A percentile compares a stretch with the other conserved stretches of the same genome.
phyloP scores from a whole-genome alignment of 2,113 vertebrate genomes.

The Anguilla rostrata region DNA sequence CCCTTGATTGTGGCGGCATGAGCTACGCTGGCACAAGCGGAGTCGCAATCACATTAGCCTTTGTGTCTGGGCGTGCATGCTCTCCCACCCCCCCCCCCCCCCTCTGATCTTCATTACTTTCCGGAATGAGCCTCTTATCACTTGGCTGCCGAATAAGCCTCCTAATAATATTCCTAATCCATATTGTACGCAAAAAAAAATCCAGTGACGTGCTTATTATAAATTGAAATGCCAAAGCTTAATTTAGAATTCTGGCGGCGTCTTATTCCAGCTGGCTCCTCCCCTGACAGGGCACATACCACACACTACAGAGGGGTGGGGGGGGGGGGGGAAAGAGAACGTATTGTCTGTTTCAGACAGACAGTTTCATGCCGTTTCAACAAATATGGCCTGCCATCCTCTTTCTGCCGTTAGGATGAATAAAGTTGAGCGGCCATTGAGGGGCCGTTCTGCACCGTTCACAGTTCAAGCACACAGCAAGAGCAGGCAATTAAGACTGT shows the following conservation, averaged over 20 bases:
- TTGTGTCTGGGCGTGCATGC: conserved; percentile 16
- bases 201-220: conserved; percentile 24
- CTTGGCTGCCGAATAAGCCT: conserved; percentile 23
- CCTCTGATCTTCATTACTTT: conserved; percentile 27
- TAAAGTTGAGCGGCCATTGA: conserved; percentile 41
- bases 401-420: conserved; percentile 36
- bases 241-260: conserved; percentile 20
- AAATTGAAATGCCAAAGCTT: conserved; percentile 33
- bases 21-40: conserved; percentile 10
- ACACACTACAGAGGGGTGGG: no score
- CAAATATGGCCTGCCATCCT: conserved; percentile 23
- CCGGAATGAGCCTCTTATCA: conserved; percentile 32
- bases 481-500: conserved; percentile 50
- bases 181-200: conserved; percentile 29
- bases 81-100: background rate
- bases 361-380: conserved; percentile 25
- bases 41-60: conserved; percentile 16
- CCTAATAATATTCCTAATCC: conserved; percentile 30
- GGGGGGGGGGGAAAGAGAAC: background rate
- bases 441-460: conserved; percentile 24
- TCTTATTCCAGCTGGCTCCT: background rate
- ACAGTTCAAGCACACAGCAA: conserved; percentile 7
- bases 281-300: background rate
- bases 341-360: background rate
- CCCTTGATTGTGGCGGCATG: background rate